Percentiles rank a stretch among this genome's conserved stretches.
Conservation (phyloP, 2,113 vertebrate genomes). For the Crotalus helleri region DNA sequence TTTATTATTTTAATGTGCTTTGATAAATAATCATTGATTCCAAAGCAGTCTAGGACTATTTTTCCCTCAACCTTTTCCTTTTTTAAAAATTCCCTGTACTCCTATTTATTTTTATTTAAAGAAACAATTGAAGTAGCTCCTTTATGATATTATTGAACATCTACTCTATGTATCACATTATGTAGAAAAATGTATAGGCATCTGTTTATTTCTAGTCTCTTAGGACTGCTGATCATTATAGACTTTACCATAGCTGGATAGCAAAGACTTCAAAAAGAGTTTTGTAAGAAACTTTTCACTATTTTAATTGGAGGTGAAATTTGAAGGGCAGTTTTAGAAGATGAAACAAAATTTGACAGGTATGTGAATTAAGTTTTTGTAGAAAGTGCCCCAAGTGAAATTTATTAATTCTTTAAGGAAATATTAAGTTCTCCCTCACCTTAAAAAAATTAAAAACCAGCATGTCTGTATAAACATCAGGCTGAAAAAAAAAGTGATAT, state of each 20-base stretch:
- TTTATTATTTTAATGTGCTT: not conserved
- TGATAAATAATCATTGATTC: not conserved
- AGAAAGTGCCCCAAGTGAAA: not conserved
- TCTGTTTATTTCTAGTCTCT: constrained; percentile 3
- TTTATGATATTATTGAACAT: not conserved
- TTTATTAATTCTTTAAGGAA: not conserved
- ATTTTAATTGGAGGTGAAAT: not conserved
- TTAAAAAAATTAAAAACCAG: not conserved
- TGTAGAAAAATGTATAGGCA: not conserved
- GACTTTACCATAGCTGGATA: not conserved
- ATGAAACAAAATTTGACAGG: not conserved
- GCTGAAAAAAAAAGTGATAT: not conserved
- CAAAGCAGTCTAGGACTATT: not conserved
- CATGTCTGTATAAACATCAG: not conserved
- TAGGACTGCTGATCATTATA: not conserved
- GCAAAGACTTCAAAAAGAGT: not conserved
- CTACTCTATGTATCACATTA: not conserved
- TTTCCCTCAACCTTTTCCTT: not conserved
- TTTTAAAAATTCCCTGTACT: not conserved
- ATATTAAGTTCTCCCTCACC: not conserved
- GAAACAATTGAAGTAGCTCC: not conserved
- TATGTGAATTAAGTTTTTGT: not conserved
- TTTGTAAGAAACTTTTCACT: not conserved
- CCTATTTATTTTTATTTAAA: not conserved
- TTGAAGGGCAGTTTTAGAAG: not conserved